phyloP scores from a whole-genome alignment of 2,888 invertebrate genomes.

The Amphipoea oculea region DNA sequence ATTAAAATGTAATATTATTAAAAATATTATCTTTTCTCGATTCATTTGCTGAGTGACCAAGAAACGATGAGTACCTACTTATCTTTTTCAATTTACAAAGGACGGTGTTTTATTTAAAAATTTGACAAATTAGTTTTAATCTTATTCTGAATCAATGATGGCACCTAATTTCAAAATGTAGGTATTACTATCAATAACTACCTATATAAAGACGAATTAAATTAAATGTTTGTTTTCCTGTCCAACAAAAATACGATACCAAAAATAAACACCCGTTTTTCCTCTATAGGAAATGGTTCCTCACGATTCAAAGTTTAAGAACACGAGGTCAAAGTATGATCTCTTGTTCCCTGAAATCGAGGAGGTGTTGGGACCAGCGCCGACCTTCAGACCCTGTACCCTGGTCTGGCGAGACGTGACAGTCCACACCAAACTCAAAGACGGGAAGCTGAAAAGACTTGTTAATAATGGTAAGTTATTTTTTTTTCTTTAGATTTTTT shows the following conservation, averaged over 20 bases:
- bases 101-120: not conserved
- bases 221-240: not conserved
- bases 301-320: constrained; percentile 65
- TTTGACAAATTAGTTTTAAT: not conserved
- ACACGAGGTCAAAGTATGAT: constrained; percentile 73
- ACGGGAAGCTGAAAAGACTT: constrained; percentile 92
- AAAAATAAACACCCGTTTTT: not conserved
- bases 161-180: not conserved
- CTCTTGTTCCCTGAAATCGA: constrained; percentile 82
- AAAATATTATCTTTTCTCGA: not conserved
- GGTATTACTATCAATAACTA: not conserved
- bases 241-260: not conserved
- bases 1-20: not conserved
- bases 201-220: not conserved
- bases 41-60: not conserved
- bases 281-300: constrained; percentile 74
- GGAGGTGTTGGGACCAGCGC: constrained; percentile 89
- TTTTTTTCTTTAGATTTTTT: not conserved
- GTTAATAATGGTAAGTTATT: constrained; percentile 92
- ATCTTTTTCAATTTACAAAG: not conserved
- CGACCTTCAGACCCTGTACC: constrained; percentile 92
- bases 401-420: constrained; percentile 95
- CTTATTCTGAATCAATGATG: not conserved
- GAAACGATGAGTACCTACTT: not conserved
- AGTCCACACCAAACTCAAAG: constrained; percentile 91